These are phyloP conservation scores for Capitulum mitella DNA, from an alignment of 2,888 invertebrate genomes.

Conservation along the genomic window DNA sequence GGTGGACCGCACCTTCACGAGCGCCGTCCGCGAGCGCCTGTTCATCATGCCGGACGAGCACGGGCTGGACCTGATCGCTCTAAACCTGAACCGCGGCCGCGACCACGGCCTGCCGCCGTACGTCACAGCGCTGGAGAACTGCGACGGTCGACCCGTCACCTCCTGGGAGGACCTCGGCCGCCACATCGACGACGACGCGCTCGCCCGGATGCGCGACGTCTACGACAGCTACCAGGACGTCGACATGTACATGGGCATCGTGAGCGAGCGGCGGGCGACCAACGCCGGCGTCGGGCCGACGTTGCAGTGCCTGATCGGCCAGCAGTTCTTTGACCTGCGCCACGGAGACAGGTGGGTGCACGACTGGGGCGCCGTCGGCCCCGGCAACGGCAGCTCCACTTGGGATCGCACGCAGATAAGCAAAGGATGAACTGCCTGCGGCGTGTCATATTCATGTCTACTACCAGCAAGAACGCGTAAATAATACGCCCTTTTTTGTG, in stretches of 20 bases:
- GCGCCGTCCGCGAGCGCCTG: conserved; percentile 1
- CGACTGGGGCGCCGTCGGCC: no score
- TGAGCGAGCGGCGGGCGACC: conserved; percentile 66
- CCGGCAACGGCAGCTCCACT: no score
- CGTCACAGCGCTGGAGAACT: conserved; percentile 39
- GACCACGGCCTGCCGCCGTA: conserved; percentile 46
- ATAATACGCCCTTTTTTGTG: no score
- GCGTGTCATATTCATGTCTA: no score
- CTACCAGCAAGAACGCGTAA: no score
- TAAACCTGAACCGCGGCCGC: conserved; percentile 51
- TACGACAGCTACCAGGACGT: conserved; percentile 64
- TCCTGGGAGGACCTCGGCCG: conserved; percentile 47
- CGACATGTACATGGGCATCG: conserved; percentile 73
- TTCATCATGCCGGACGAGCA: neutral
- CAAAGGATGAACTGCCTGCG: no score
- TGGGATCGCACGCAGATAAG: no score
- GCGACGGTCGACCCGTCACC: conserved; percentile 39
- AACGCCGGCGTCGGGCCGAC: conserved; percentile 81
- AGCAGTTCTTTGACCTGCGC: conserved; percentile 55
- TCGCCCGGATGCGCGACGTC: conserved; percentile 56
- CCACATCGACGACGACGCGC: conserved; percentile 35
- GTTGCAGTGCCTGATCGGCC: conserved; percentile 71
- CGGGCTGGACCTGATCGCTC: conserved; percentile 50
- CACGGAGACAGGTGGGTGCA: conserved; percentile 27
- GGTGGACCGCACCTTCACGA: neutral